Base-by-base conservation (phyloP, 2,113 vertebrate species). In the Paradisaea rubra region DNA sequence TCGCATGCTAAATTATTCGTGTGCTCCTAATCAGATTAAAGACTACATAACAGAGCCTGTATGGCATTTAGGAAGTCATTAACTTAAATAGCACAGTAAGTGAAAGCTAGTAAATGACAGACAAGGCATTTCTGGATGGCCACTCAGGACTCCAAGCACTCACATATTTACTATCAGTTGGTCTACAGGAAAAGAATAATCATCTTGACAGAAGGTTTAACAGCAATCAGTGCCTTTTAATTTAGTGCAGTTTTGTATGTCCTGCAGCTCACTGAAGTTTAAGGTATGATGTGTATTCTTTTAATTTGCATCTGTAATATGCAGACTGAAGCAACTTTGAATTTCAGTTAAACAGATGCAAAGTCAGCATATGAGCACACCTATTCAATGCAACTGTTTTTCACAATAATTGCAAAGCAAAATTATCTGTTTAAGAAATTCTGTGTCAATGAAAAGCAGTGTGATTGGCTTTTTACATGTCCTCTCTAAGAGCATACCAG, bases 21-120 rank as follows among this genome's bases (percentile, higher is more conserved):
- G 42, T 56, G 23, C 27, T 70, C 22, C 85, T 91, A 92, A 91
- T 85, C 83, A 94, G 74, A 94, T 89, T 91, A 93, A 93, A 86
- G 63, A 66, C 41, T 81, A 69, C 18, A 33, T 45, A 91, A 88
- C 59, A 91, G 77, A 85, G 33, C 16, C 25, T 80, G 45, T 65
- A 66, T 50, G 42, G 54, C 33, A 93, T 63, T 89, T 88, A 71
- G 24, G 37, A 96, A 89, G n/a, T 72, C 60, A 79, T 88, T 92
- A 81, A 78, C 8, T 89, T 92, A 49, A 79, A 86, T 16, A 89
- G n/a, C 1, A 1, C 50, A 81, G 61, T 77, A 91, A 78, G 68
- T 68, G 65, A 72, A 94, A 77, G 69, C 57, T 41, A 14, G 41
- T 30, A 59, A 87, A 90, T 52, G 54, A 83, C 37, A 80, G 61